Evolutionary conservation across 2,113 vertebrate species (phyloP).

Genomic region (Suncus etruscus): DNA sequence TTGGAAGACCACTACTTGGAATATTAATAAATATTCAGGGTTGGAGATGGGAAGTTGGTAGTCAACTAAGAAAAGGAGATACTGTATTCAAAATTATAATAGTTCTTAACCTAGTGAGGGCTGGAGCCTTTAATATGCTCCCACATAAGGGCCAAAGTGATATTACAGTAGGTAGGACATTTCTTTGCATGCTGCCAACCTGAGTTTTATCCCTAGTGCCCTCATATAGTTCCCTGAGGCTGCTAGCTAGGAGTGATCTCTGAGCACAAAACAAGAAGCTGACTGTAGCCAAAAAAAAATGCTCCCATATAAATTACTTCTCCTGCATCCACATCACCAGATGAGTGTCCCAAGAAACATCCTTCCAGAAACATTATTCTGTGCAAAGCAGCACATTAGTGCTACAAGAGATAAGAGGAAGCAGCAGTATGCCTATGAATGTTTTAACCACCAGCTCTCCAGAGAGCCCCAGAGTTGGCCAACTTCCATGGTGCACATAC

Average conservation of each 20-base stretch:
- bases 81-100: background rate
- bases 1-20: background rate
- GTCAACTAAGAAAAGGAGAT: background rate
- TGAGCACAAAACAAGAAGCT: no score
- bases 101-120: background rate
- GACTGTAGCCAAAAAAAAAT: background rate
- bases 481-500: background rate
- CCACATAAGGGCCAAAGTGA: no score
- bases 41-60: background rate
- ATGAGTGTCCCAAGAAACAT: background rate
- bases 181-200: no score
- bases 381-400: background rate
- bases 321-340: background rate
- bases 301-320: background rate
- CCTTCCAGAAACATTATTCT: conserved; percentile 27
- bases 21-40: background rate
- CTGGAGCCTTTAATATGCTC: conserved; percentile 2
- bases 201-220: no score
- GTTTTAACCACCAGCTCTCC: background rate
- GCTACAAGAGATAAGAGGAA: background rate
- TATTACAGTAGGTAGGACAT: no score
- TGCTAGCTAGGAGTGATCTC: no score
- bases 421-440: background rate
- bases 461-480: background rate
- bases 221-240: no score